These are phyloP conservation scores for Pheosia gnoma DNA, from an alignment of 2,888 invertebrate genomes.

Conservation along the genomic window DNA sequence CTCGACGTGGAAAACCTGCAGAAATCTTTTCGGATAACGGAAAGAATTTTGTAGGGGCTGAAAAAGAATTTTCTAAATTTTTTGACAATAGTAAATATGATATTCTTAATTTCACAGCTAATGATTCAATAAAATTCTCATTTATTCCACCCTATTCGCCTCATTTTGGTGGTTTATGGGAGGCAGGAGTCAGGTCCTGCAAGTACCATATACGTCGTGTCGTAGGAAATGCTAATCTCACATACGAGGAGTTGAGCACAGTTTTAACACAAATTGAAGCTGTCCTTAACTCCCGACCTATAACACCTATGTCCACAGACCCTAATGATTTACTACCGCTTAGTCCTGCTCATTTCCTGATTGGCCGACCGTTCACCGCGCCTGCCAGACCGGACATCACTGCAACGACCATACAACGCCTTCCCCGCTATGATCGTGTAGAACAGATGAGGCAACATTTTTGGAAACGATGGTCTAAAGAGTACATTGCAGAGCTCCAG, in stretches of 20 bases:
- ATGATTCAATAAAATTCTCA: background rate
- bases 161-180: conserved; percentile 23
- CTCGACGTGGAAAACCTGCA: background rate
- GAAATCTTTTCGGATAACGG: conserved; percentile 6
- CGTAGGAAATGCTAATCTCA: no score
- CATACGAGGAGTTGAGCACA: no score
- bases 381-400: background rate
- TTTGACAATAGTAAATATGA: background rate
- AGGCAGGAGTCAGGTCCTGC: no score
- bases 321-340: conserved; percentile 10
- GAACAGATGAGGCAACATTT: background rate
- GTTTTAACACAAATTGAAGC: conserved; percentile 12
- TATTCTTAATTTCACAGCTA: background rate
- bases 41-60: background rate
- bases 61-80: background rate
- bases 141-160: conserved; percentile 19
- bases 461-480: background rate
- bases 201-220: no score
- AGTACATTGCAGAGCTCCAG: background rate
- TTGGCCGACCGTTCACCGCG: conserved; percentile 8
- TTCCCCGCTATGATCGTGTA: background rate
- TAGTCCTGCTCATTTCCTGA: conserved; percentile 18
- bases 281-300: conserved; percentile 5
- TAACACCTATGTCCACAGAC: background rate
- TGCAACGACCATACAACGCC: background rate